Conservation (phyloP, 1,140 invertebrate species). For the Marisa cornuarietis region DNA sequence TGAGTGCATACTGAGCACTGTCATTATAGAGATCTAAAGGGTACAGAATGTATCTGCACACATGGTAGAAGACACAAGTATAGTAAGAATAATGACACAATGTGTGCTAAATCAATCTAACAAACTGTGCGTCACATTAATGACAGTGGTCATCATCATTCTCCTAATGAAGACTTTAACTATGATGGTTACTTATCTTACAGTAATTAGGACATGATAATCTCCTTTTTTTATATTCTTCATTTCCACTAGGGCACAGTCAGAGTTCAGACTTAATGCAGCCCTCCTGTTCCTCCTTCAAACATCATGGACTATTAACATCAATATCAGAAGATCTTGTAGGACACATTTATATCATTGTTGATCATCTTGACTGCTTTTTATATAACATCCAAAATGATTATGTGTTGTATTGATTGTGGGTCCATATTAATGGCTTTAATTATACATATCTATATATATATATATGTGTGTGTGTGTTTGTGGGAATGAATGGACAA, state of each 20-base stretch:
- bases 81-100: not conserved
- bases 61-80: not conserved
- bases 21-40: constrained; percentile 99
- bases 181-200: too few species aligned
- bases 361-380: not conserved
- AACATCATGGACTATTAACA: too few species aligned
- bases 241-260: too few species aligned
- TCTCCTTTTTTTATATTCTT: too few species aligned
- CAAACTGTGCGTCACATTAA: not conserved
- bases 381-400: not conserved
- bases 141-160: not conserved
- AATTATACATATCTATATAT: not conserved
- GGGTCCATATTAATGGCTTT: not conserved
- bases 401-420: not conserved
- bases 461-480: not conserved
- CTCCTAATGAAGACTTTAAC: too few species aligned
- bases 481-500: not conserved
- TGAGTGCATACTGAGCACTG: constrained; percentile 95
- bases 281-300: too few species aligned
- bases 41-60: constrained; percentile 90
- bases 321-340: not conserved
- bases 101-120: not conserved
- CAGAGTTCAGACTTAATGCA: too few species aligned
- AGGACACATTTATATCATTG: not conserved
- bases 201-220: too few species aligned